Evolutionary conservation across 2,113 vertebrate genomes (phyloP).

Genomic region (Periophthalmus modestus): DNA sequence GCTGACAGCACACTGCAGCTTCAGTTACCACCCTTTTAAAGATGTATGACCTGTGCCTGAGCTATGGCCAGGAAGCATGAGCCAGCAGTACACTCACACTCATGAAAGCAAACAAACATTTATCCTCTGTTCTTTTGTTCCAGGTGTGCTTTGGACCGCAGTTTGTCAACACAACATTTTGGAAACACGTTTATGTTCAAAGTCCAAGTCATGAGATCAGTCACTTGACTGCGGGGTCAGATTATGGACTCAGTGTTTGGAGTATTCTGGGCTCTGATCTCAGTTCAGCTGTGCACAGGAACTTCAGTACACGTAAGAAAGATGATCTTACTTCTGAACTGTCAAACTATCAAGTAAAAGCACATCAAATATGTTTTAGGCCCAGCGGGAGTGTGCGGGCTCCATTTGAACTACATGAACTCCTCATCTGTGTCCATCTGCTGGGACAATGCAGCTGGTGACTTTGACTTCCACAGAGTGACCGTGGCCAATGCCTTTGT

Average conservation of each 20-base stretch:
- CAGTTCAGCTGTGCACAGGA: constrained; percentile 68
- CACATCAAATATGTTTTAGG: constrained; percentile 57
- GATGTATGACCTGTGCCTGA: constrained; percentile 80
- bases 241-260: constrained; percentile 81
- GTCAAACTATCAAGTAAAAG: neutral
- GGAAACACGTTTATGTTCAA: constrained; percentile 50
- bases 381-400: constrained; percentile 77
- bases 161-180: constrained; percentile 50
- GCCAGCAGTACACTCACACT: constrained; percentile 36
- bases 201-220: constrained; percentile 73
- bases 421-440: constrained; percentile 76
- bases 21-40: constrained; percentile 87
- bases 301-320: constrained; percentile 80
- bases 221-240: constrained; percentile 78
- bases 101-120: neutral
- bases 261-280: constrained; percentile 77
- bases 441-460: constrained; percentile 77
- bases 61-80: constrained; percentile 55
- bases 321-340: neutral
- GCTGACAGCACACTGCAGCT: constrained; percentile 77
- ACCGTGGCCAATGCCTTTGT: constrained; percentile 74
- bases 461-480: constrained; percentile 83
- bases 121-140: constrained; percentile 9
- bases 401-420: constrained; percentile 73
- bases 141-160: constrained; percentile 75